A percentile compares a stretch with the other conserved stretches of the same genome.
These are phyloP conservation scores for Ichneumoninae sp. DNA, from an alignment of 2,888 invertebrate species.

Conservation along the genomic window DNA sequence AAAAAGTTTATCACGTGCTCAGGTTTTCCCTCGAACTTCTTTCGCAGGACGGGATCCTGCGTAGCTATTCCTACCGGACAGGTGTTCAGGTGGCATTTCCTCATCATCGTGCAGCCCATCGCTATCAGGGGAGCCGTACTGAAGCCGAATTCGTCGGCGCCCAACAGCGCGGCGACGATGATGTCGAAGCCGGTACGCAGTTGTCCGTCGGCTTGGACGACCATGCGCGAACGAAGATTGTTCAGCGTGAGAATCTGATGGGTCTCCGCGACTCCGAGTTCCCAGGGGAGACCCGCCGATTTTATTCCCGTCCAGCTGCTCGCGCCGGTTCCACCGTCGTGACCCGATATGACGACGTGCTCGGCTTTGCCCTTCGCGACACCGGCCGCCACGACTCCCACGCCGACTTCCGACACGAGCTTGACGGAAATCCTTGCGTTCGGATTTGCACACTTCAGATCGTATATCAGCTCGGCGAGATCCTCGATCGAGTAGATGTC, in stretches of 20 bases:
- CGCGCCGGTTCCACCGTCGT: constrained; percentile 99
- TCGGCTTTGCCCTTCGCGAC: constrained; percentile 99
- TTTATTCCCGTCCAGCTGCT: constrained; percentile 99
- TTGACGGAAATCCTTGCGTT: constrained; percentile 98
- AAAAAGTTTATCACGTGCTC: constrained; percentile 99
- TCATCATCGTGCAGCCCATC: constrained; percentile 99
- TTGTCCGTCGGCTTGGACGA: constrained; percentile 98
- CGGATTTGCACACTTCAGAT: constrained; percentile 98
- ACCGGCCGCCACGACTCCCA: constrained; percentile 99
- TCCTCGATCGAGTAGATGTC: constrained; percentile 99
- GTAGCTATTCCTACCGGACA: constrained; percentile 99
- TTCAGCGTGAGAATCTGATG: constrained; percentile 98
- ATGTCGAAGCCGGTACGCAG: constrained; percentile 98
- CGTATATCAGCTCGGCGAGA: constrained; percentile 98
- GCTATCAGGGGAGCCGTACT: constrained; percentile 99
- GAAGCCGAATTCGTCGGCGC: constrained; percentile 99
- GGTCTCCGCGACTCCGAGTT: constrained; percentile 98
- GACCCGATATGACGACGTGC: constrained; percentile 99
- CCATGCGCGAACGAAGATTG: constrained; percentile 95
- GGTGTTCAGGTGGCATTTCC: constrained; percentile 99
- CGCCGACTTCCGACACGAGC: constrained; percentile 98
- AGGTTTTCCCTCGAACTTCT: constrained; percentile 98
- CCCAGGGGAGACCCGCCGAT: constrained; percentile 99
- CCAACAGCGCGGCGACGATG: constrained; percentile 96
- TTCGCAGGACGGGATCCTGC: constrained; percentile 97